Evolutionary conservation across 2,113 vertebrate species (phyloP), one percentile per base, ranked within the genome.

Genomic region (Corythornis cristatus): DNA sequence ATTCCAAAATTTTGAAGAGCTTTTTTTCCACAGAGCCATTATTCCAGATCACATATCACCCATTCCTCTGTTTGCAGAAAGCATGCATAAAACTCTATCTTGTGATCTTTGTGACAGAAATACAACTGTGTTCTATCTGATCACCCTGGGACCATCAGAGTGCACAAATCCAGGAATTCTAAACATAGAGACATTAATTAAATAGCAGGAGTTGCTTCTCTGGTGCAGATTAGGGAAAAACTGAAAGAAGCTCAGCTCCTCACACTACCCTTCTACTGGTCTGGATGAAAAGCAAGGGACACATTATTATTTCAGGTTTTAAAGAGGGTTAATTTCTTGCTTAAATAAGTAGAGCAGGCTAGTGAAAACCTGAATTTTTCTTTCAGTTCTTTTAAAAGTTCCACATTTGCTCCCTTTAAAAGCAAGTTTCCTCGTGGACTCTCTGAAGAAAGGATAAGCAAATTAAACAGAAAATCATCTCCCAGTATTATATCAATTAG

Each of bases 71-170:
- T 79, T 77, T 85, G 75, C 54, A 83, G 83, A 94, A 93, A 90
- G 56, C 68, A 60, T 81, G 61, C 33, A 42, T 40, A 90, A 74
- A 86, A 64, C 83, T 64, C 15, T 88, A 3, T 77, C 16, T 1
- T 68, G 68, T 62, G 37, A 61, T 46, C 91, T 93, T 86, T 90
- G 51, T 86, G 73, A 74, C 28, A 92, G 86, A 86, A 95, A 92
- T 83, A 46, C 76, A 80, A 42, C 83, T 58, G 60, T 48, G 40
- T 42, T 92, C 3, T 93, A 92, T 88, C 86, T 74, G 94, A 93
- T 86, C 79, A 71, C 15, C 77, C 71, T 92, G 35, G 76, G 73
- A 75, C 80, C 22, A 1, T 51, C 70, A 29, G 61, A 92, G 81
- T 74, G 62, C 75, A 94, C 43, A 91, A 84, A 95, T 66, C 73